phyloP scores from a whole-genome alignment of 1,140 invertebrate species.

The Papilio machaon region DNA sequence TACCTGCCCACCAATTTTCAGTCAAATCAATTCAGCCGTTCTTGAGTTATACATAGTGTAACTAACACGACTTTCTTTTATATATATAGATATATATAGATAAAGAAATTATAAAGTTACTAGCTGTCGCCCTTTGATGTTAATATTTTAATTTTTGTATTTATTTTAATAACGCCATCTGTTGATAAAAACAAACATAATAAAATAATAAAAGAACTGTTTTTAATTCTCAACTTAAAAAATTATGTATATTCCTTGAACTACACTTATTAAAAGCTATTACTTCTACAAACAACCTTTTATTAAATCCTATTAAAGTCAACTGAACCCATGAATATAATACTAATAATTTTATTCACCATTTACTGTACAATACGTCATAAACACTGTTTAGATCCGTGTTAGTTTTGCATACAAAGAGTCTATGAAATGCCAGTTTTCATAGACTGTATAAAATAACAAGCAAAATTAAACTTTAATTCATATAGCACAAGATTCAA shows the following conservation, averaged over 20 bases:
- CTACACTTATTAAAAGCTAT: background rate
- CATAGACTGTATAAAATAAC: background rate
- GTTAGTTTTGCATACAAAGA: slow-evolving; percentile 16
- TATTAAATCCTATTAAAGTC: background rate
- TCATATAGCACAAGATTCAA: background rate
- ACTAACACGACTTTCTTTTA: too few relatives aligned
- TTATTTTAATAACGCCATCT: too few relatives aligned
- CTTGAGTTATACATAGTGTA: too few relatives aligned
- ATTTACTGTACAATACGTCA: slow-evolving; percentile 7
- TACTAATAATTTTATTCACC: slow-evolving; percentile 3
- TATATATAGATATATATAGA: too few relatives aligned
- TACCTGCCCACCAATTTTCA: too few relatives aligned
- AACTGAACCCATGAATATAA: background rate
- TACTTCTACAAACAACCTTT: background rate
- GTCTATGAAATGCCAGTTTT: background rate
- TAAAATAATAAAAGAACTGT: too few relatives aligned
- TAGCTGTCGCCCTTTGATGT: too few relatives aligned
- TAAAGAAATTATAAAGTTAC: too few relatives aligned
- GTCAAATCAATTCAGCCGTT: too few relatives aligned
- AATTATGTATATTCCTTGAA: background rate
- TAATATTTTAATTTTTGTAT: too few relatives aligned
- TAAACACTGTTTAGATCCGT: background rate
- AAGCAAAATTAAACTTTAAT: background rate
- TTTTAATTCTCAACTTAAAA: too few relatives aligned
- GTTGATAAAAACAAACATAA: too few relatives aligned